These are phyloP conservation scores for Chrysocyon brachyurus DNA, from an alignment of 2,797 vertebrate genomes.

Conservation along the genomic window DNA sequence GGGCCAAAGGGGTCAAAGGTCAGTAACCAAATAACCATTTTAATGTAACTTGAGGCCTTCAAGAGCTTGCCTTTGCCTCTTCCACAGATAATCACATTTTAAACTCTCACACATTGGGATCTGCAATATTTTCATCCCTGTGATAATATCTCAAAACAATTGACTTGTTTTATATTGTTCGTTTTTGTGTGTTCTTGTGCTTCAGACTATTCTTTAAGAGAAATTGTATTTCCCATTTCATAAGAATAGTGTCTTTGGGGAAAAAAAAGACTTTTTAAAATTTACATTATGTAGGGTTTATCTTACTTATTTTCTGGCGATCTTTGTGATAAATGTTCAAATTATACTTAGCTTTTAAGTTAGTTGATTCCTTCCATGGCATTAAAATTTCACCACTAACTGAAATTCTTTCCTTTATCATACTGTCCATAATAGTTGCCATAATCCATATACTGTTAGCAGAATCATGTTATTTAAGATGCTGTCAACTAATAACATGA, in stretches of 20 bases:
- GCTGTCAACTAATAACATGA: neutral
- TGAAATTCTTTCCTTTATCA: neutral
- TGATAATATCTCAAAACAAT: neutral
- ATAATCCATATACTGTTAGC: neutral
- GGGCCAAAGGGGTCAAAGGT: constrained; percentile 98
- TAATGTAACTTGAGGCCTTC: neutral
- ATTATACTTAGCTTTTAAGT: constrained; percentile 47
- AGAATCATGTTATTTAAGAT: constrained; percentile 43
- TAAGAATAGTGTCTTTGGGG: neutral
- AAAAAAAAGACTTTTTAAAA: neutral
- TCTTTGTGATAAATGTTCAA: constrained; percentile 33
- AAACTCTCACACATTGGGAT: neutral
- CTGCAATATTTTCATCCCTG: neutral
- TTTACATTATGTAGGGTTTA: neutral
- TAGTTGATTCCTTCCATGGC: neutral
- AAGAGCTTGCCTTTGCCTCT: neutral
- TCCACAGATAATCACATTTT: neutral
- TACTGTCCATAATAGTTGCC: neutral
- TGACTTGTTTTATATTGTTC: constrained; percentile 24
- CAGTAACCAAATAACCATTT: constrained; percentile 82
- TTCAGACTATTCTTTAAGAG: constrained; percentile 16
- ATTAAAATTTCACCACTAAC: constrained; percentile 24
- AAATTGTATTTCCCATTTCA: constrained; percentile 36
- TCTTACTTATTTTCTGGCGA: neutral
- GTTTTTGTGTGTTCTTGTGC: constrained; percentile 16